phyloP scores from a whole-genome alignment of 2,797 vertebrate species.

The Gymnodraco acuticeps region DNA sequence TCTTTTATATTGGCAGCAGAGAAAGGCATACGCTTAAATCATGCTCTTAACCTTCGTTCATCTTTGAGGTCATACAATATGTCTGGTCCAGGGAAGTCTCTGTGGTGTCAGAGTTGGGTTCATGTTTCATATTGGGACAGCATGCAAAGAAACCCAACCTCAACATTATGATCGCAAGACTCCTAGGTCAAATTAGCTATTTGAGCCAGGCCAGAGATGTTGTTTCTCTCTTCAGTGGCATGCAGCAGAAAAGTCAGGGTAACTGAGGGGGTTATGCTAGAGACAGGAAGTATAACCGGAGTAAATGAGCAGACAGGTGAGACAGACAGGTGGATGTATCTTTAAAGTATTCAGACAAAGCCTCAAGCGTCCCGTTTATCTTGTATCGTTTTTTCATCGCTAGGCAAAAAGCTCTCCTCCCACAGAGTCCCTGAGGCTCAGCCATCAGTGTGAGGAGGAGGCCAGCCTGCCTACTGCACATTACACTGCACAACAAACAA shows the following conservation, averaged over 20 bases:
- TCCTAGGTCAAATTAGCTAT: not conserved
- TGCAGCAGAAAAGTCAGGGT: not conserved
- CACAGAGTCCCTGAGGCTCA: constrained; percentile 70
- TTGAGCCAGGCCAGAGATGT: not conserved
- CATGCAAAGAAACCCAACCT: constrained; percentile 11
- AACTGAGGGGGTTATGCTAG: not conserved
- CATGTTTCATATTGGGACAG: constrained; percentile 9
- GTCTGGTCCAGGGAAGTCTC: constrained; percentile 5
- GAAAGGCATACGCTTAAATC: constrained; percentile 8
- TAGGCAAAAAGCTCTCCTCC: constrained; percentile 57
- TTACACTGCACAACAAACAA: constrained; percentile 45
- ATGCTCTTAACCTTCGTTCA: constrained; percentile 30
- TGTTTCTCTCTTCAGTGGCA: not conserved
- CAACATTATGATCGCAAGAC: not conserved
- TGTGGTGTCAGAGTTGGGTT: constrained; percentile 24
- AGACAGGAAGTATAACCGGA: not conserved
- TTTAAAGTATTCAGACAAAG: constrained; percentile 54
- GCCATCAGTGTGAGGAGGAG: constrained; percentile 62
- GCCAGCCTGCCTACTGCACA: constrained; percentile 55
- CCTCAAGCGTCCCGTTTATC: constrained; percentile 40
- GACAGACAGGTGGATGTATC: constrained; percentile 23
- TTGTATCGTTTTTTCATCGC: constrained; percentile 36
- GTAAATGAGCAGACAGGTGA: constrained; percentile 24
- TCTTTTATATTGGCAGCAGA: not conserved
- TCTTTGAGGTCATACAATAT: constrained; percentile 3